A percentile compares a stretch with the other conserved stretches of the same genome.
These are phyloP conservation scores for Hylyphantes graminicola DNA, from an alignment of 1,140 invertebrate species.

Conservation along the genomic window DNA sequence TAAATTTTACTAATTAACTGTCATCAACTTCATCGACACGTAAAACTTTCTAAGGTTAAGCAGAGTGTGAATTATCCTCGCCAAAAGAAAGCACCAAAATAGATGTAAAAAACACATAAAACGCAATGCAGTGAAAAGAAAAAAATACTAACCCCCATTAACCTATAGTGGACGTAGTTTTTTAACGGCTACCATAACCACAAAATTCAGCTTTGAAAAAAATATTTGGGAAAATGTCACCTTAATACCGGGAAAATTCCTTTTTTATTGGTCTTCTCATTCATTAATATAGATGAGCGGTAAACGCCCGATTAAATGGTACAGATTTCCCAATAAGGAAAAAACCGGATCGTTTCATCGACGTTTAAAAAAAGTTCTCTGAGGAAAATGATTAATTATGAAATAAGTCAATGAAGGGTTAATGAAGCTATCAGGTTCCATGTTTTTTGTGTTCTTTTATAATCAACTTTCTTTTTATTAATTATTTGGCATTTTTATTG, in stretches of 20 bases:
- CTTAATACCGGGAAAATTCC: background rate
- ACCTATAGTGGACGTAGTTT: background rate
- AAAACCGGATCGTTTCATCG: conserved; percentile 3
- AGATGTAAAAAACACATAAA: too few species aligned
- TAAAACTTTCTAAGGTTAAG: too few species aligned
- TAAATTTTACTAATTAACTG: too few species aligned
- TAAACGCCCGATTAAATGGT: conserved; percentile 44
- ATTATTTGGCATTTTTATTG: conserved; percentile 41
- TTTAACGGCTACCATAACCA: conserved; percentile 1
- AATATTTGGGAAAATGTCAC: background rate
- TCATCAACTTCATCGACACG: too few species aligned
- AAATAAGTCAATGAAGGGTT: conserved; percentile 57
- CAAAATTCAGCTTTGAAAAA: conserved; percentile 3
- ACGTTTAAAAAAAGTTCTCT: conserved; percentile 2
- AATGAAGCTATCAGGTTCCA: conserved; percentile 57
- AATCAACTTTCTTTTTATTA: conserved; percentile 42
- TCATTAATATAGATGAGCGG: conserved; percentile 49
- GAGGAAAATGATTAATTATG: conserved; percentile 54
- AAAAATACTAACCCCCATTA: background rate
- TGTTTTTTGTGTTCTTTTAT: conserved; percentile 38
- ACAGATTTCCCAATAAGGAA: conserved; percentile 19
- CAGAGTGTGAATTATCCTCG: too few species aligned
- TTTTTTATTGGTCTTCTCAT: conserved; percentile 23
- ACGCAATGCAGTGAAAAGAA: background rate
- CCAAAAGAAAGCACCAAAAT: too few species aligned